Base-by-base conservation (phyloP, 2,888 invertebrate genomes). In the Elegia similella region DNA sequence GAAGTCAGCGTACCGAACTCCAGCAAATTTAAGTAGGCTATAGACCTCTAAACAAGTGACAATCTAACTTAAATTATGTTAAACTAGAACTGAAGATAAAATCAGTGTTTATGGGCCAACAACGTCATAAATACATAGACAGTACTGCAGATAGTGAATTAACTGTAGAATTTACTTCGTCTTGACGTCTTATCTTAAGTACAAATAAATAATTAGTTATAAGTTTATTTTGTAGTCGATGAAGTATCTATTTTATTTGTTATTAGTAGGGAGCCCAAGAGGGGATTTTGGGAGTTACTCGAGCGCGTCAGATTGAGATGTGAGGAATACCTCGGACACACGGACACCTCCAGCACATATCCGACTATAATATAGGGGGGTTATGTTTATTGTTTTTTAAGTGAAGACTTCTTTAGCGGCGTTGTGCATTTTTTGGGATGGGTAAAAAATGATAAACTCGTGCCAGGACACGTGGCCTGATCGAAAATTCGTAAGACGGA, bases 41-140 rank as follows among this genome's bases (percentile, higher is more conserved):
- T 15, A 48, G 29, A 47, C 48, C 32, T 48, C 38, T 48, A 38
- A 48, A 32, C 50, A 50, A 34, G 50, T 50, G 50, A 50, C 50
- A 50, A 38, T 34, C 34, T 15, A 38, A 34, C 34, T 32, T 50
- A 50, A 34, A 50, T 50, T 50, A 50, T 50, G 50, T 34, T 34
- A 34, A 50, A 50, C 34, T 34, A 34, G 50, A 15, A 12, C 50
- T 16, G 12, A n/a, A 50, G 34, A 17, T 50, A 15, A 50, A 34
- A 34, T 46, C 34, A 13, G 13, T 34, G 48, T 48, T 48, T 48
- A 48, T 32, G 30, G 48, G 13, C 15, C 15, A 48, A 34, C 50
- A 50, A 17, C 50, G 17, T 50, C 50, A 50, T 50, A 50, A 34
- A 50, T 50, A 50, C 30, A 50, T 10, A 38, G 15, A 48, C 12